Conservation (phyloP, 2,797 vertebrate species). For the Hippocampus kuda region DNA sequence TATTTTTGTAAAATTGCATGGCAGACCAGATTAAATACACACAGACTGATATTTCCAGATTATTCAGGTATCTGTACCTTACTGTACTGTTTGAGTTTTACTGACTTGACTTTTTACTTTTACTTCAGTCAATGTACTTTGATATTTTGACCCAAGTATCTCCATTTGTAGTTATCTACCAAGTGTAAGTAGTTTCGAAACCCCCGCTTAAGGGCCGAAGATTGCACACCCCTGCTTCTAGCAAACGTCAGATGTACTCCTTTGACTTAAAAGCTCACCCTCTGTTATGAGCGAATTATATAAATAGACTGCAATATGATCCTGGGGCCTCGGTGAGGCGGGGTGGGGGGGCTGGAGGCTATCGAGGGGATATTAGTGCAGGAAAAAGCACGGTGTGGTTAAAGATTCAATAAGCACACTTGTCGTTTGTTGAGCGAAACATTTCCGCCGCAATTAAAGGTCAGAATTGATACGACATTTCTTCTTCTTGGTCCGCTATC, state of each 20-base stretch:
- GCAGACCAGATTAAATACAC: background rate
- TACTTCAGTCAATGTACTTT: too few species aligned
- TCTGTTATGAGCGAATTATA: conserved; percentile 26
- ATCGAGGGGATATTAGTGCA: background rate
- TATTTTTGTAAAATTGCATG: background rate
- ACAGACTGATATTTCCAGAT: too few species aligned
- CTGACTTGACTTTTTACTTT: too few species aligned
- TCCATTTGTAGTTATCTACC: background rate
- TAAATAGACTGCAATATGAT: conserved; percentile 50
- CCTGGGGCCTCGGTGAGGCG: background rate
- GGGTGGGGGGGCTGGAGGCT: conserved; percentile 6
- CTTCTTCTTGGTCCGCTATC: conserved; percentile 24
- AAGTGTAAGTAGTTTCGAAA: background rate
- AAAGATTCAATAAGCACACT: conserved; percentile 11
- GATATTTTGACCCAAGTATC: too few species aligned
- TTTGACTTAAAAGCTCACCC: conserved; percentile 9
- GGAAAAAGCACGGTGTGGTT: conserved; percentile 22
- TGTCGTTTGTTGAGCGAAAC: conserved; percentile 2
- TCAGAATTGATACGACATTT: conserved; percentile 8
- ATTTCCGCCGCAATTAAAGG: conserved; percentile 1
- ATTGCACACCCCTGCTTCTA: background rate
- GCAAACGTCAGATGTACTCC: conserved; percentile 5
- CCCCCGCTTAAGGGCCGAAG: background rate
- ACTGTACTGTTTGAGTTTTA: too few species aligned
- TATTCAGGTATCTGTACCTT: too few species aligned